Conservation (phyloP, 2,797 vertebrate genomes). For the Clamator glandarius region DNA sequence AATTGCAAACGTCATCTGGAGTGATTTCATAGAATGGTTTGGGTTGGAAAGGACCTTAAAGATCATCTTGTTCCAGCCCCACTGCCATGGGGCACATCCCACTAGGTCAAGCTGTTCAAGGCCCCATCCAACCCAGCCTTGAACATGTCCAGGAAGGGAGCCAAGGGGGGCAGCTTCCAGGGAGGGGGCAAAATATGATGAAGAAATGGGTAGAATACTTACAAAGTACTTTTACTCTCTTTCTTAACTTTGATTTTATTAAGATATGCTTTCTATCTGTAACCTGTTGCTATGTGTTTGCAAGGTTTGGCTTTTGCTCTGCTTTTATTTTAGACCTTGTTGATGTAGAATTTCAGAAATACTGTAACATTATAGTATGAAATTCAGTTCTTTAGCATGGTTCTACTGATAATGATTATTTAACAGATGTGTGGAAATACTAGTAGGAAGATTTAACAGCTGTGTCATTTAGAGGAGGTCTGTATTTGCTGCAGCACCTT, state of each 20-base stretch:
- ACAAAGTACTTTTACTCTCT: not conserved
- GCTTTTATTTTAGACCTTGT: not conserved
- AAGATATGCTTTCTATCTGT: not conserved
- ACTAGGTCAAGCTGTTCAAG: too few species aligned
- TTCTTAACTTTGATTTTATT: not conserved
- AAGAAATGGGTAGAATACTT: not conserved
- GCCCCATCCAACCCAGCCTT: too few species aligned
- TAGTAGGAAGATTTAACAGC: not conserved
- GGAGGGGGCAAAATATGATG: not conserved
- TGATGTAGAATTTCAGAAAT: not conserved
- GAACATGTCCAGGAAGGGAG: too few species aligned
- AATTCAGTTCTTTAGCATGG: not conserved
- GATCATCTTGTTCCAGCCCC: too few species aligned
- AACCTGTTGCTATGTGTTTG: not conserved
- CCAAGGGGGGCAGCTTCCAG: too few species aligned
- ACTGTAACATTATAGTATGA: not conserved
- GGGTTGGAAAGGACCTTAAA: too few species aligned
- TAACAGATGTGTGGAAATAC: not conserved
- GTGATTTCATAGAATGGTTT: too few species aligned
- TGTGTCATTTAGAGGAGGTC: not conserved
- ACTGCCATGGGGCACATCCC: too few species aligned
- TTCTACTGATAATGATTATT: not conserved
- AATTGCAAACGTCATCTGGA: too few species aligned
- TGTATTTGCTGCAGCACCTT: not conserved
- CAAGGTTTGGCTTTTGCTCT: not conserved